These are phyloP conservation scores for Paedocypris sp. DNA, from an alignment of 2,113 vertebrate genomes.

Conservation along the genomic window DNA sequence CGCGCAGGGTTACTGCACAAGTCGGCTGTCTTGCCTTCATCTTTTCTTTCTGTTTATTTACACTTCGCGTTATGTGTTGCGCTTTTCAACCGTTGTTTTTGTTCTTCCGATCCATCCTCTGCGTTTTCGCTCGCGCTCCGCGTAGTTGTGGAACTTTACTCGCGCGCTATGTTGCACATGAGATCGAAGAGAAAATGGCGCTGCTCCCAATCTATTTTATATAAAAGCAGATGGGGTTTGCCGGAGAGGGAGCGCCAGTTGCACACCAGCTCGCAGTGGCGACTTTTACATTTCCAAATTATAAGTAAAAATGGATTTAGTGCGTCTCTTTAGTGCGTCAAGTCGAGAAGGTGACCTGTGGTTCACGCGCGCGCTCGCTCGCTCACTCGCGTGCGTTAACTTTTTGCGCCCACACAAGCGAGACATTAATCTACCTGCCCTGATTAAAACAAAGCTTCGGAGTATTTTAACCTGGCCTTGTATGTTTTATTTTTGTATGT, in stretches of 20 bases:
- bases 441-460: not conserved
- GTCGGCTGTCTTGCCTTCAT: slow-evolving; percentile 10
- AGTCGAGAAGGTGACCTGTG: too few relatives aligned
- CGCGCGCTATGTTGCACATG: slow-evolving; percentile 59
- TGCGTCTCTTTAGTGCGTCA: too few relatives aligned
- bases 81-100: slow-evolving; percentile 28
- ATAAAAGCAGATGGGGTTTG: slow-evolving; percentile 42
- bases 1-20: slow-evolving; percentile 26
- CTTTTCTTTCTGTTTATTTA: slow-evolving; percentile 44
- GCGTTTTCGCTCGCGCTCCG: slow-evolving; percentile 34
- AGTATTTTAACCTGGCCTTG: not conserved
- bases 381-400: not conserved
- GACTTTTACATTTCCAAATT: not conserved
- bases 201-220: slow-evolving; percentile 63
- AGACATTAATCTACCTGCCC: not conserved
- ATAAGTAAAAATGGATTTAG: not conserved
- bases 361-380: too few relatives aligned
- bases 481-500: not conserved
- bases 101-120: slow-evolving; percentile 28
- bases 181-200: slow-evolving; percentile 70
- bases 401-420: not conserved
- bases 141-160: slow-evolving; percentile 47
- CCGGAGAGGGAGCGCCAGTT: slow-evolving; percentile 1
- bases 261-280: not conserved
- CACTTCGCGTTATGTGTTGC: slow-evolving; percentile 38